Evolutionary conservation across 2,888 invertebrate genomes (phyloP).

Genomic region (Lacanobia oleracea): DNA sequence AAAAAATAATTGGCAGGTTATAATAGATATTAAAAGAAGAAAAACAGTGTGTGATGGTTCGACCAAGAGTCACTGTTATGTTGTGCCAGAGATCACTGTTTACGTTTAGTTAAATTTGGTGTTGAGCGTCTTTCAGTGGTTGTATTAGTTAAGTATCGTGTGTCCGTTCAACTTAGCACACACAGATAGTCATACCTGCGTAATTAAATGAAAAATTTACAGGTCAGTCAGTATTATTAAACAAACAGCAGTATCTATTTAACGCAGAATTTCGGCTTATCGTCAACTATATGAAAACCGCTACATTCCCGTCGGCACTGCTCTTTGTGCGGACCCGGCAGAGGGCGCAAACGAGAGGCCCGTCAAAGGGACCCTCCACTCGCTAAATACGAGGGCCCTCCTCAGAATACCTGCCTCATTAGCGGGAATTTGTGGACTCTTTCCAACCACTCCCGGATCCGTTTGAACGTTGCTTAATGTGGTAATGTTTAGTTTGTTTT

Average conservation of each 20-base stretch:
- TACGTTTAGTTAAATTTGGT: no score
- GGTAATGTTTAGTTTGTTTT: constrained; percentile 13
- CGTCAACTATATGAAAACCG: constrained; percentile 10
- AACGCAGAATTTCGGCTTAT: background rate
- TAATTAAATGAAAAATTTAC: no score
- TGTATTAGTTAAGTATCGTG: no score
- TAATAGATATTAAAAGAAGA: background rate
- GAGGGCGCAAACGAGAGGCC: constrained; percentile 39
- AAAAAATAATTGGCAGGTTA: background rate
- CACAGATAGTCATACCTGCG: no score
- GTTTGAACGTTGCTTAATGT: constrained; percentile 25
- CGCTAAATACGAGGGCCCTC: constrained; percentile 56
- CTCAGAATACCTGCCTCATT: constrained; percentile 59
- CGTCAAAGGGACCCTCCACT: constrained; percentile 51
- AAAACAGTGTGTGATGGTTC: no score
- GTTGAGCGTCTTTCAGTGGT: no score
- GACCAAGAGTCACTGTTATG: no score
- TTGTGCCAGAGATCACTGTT: no score
- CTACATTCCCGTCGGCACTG: constrained; percentile 27
- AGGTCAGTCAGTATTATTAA: no score
- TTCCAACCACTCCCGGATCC: constrained; percentile 31
- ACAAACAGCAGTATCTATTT: background rate
- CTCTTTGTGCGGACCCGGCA: constrained; percentile 34
- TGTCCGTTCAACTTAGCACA: no score
- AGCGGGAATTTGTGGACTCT: constrained; percentile 45